phyloP scores from a whole-genome alignment of 2,888 invertebrate genomes.

The Helleia helle region DNA sequence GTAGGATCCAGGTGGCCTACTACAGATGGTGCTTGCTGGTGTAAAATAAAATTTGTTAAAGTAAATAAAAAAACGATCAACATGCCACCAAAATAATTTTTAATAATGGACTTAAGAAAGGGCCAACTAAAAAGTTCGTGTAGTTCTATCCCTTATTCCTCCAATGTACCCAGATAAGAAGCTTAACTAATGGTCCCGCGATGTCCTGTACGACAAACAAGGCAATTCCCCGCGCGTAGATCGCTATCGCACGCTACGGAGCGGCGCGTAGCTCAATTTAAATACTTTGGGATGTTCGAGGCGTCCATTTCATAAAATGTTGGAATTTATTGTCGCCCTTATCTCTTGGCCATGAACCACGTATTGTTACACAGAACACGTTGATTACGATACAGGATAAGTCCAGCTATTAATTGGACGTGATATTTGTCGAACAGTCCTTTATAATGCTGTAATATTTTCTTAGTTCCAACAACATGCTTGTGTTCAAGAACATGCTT shows the following conservation, averaged over 20 bases:
- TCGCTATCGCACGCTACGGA: slow-evolving; percentile 36
- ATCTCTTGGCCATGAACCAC: slow-evolving; percentile 12
- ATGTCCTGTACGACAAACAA: slow-evolving; percentile 48
- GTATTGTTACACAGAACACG: slow-evolving; percentile 9
- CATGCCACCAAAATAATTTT: no score
- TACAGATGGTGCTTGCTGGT: no score
- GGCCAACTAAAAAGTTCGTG: no score
- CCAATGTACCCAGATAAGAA: slow-evolving; percentile 23
- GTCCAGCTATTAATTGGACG: slow-evolving; percentile 4
- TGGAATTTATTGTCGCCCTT: slow-evolving; percentile 20
- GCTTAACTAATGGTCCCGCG: slow-evolving; percentile 24
- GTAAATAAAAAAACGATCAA: no score
- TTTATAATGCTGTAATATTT: not conserved
- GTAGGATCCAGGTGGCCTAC: no score
- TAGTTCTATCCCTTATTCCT: slow-evolving; percentile 22
- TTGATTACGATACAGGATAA: slow-evolving; percentile 8
- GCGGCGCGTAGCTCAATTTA: slow-evolving; percentile 20
- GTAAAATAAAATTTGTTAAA: no score
- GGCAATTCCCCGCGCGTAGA: slow-evolving; percentile 56
- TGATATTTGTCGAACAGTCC: slow-evolving; percentile 7
- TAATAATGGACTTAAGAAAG: no score
- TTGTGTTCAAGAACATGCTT: no score
- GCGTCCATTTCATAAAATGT: slow-evolving; percentile 21
- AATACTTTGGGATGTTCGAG: slow-evolving; percentile 18
- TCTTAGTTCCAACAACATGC: no score